Evolutionary conservation across 2,888 invertebrate species (phyloP), one percentile per base, ranked within the genome.

Genomic region (Dryobota labecula): DNA sequence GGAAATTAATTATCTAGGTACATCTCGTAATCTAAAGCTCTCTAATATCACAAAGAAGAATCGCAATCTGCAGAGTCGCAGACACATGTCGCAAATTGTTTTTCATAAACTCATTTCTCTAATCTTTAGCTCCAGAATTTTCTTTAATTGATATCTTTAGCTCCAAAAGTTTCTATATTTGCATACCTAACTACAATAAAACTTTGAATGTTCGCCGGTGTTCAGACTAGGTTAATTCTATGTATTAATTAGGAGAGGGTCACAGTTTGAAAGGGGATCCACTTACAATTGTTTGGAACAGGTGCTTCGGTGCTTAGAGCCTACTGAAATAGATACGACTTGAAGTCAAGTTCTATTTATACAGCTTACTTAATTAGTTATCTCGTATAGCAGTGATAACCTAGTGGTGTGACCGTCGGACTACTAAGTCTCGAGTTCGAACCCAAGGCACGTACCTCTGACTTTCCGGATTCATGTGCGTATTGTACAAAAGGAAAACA

Each of bases 111-210:
- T 56, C 58, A 11, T 65, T 65, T 24, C 49, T 62, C 20, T 33
- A 49, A 45, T 67, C 58, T 54, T 68, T 11, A 36, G 33, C 66
- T 83, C 70, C 72, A 86, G 80, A 82, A 78, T 84, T 86, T 83
- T 87, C 81, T 84, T 84, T 89, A 90, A 88, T 89, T 88, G 85
- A 89, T 86, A 86, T 80, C 63, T 73, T 86, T 85, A 86, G 78
- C 69, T 80, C 61, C 51, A 73, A 71, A 90, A 90, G 84, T 90
- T 89, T 70, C 72, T 82, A 70, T 85, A 90, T 91, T 90, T 88
- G 90, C 91, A 90, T 90, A 78, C 53, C 69, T 87, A 87, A 89
- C 86, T 87, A 84, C 80, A 78, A 78, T 88, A 80, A 83, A 86
- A 88, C 82, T 88, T 88, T 53, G 80, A 83, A 80, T 73, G 69